A percentile compares a stretch with the other conserved stretches of the same genome.
Evolutionary conservation across 1,140 invertebrate genomes (phyloP).

Genomic region (Procambarus virginalis): DNA sequence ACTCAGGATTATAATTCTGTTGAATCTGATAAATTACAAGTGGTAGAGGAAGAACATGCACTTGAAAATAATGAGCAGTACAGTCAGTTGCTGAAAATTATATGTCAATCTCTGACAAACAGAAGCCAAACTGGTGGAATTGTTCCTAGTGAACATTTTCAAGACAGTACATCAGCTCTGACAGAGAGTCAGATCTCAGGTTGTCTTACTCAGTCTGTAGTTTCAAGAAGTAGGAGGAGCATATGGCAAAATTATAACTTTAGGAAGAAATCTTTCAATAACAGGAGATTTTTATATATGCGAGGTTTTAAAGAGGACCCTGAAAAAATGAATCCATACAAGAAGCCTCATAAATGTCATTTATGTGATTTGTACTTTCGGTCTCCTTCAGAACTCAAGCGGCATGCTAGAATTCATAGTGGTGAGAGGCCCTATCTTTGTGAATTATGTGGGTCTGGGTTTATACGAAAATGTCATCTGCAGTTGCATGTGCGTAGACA

Average conservation of each 20-base stretch:
- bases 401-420: slow-evolving; percentile 19
- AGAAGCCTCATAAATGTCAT: neutral
- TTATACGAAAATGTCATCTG: slow-evolving; percentile 18
- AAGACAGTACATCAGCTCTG: too few species aligned
- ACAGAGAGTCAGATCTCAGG: neutral
- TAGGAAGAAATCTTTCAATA: neutral
- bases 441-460: slow-evolving; percentile 19
- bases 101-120: too few species aligned
- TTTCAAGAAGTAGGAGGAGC: neutral
- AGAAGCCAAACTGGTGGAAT: too few species aligned
- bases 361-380: slow-evolving; percentile 2
- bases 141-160: too few species aligned
- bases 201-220: neutral
- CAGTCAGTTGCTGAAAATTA: too few species aligned
- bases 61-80: too few species aligned
- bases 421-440: slow-evolving; percentile 15
- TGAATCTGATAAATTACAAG: too few species aligned
- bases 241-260: neutral
- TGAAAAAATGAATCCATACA: too few species aligned
- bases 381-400: slow-evolving; percentile 12
- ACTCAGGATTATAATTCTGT: too few species aligned
- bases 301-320: neutral
- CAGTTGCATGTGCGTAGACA: slow-evolving; percentile 10
- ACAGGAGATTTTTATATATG: neutral
- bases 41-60: too few species aligned